Base-by-base conservation (phyloP, 2,797 vertebrate species). In the Glyptemys insculpta region DNA sequence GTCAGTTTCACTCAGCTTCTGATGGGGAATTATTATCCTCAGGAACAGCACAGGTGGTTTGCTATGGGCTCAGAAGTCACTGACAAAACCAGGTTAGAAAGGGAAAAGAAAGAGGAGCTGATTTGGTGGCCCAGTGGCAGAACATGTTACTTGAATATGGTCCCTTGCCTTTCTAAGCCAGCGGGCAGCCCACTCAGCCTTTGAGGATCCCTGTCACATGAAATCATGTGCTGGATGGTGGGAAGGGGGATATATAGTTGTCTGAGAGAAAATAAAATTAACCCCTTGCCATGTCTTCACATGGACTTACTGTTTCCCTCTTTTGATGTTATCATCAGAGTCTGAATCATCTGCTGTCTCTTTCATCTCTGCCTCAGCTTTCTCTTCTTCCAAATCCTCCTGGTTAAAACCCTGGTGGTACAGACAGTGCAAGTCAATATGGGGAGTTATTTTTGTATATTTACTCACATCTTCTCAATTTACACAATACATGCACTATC, bases 401-500 rank as follows among this genome's bases (percentile, higher is more conserved):
- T 99, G 99, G 97, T 99, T 99, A 98, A 99, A 99, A 49, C 99
- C 99, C 99, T 99, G 97, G 85, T 85, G 57, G 90, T 47, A 95
- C 93, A 97, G 79, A 95, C 5, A 97, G 65, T 15, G 44, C 62
- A 95, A 79, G 62, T 97, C 74, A 96, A 81, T 16, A 9, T 3
- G 90, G 0, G 12, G 57, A 88, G 23, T 34, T 84, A 89, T 47
- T 83, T 91, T 0, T 12, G 57, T 80, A 15, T 65, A 83, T 56
- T 68, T 82, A 29, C 4, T 59, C 27, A 72, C 29, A 4, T 21
- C 84, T 47, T 50, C 52, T 49, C 80, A 74, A 59, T 6, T 53
- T 25, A 57, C 4, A 79, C 5, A 19, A 52, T 83, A 2, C 2
- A 74, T 88, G 94, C 68, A 23, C 49, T 72, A 16, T 78, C 27